Base-by-base conservation (phyloP, 2,888 invertebrate genomes). In the Drosophila ezoana region DNA sequence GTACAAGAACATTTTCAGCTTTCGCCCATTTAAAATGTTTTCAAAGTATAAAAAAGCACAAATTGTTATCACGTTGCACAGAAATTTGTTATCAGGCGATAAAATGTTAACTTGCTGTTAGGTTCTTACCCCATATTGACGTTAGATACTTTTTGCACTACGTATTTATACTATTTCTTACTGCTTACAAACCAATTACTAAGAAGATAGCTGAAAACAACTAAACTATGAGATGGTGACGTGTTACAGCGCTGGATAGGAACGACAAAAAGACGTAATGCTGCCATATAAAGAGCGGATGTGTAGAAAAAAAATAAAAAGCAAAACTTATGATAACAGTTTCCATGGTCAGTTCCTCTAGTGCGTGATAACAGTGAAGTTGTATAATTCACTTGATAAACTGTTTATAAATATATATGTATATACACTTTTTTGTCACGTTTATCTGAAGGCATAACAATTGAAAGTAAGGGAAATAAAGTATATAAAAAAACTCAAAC, bases 311-410 rank as follows among this genome's bases (percentile, higher is more conserved):
- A 20, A 18, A 1, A 18, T 16, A 11, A 9, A 16, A n/a, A 41
- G 37, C 43, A 38, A 13, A 10, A 51, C 11, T 18, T 33, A 11
- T 33, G 74, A 73, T 78, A 77, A 64, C 38, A 38, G 38, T 16
- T 73, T 38, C 68, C 74, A 74, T 61, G 66, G 67, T 54, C 74
- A 74, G 74, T 74, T 74, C 43, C 48, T 58, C 38, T 28, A 32
- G 38, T 20, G 38, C n/a, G 41, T 45, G 78, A 87, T 86, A 87
- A 70, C 54, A 43, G 16, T 9, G 14, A n/a, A 18, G 16, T 38
- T 56, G 33, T 54, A 18, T n/a, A 18, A 51, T 49, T 20, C n/a
- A 51, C 57, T 58, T 48, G n/a, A n/a, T n/a, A n/a, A n/a, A n/a
- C n/a, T n/a, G n/a, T n/a, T n/a, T n/a, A 20, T 18, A 6, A 14